These are phyloP conservation scores for Cyanistes caeruleus DNA, from an alignment of 2,113 vertebrate genomes.

Conservation along the genomic window DNA sequence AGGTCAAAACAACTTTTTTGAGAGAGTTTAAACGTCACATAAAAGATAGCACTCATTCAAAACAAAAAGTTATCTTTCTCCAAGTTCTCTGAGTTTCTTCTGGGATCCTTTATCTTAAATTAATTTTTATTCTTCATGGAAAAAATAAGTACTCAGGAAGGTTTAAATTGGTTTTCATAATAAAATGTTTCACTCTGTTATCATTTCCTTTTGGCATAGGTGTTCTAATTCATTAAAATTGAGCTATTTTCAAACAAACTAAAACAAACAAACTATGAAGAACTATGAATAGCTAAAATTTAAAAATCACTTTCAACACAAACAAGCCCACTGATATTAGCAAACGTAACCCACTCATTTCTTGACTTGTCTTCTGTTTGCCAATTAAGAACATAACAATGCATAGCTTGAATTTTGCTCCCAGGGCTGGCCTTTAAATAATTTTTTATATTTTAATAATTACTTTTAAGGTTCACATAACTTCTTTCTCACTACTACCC, in stretches of 20 bases:
- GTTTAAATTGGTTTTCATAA: not conserved
- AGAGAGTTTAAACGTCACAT: not conserved
- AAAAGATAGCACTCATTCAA: not conserved
- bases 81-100: not conserved
- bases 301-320: not conserved
- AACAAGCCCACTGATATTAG: not conserved
- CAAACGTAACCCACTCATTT: not conserved
- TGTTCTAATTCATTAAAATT: not conserved
- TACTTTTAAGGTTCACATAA: not conserved
- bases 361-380: not conserved
- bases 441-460: too few species aligned
- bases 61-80: not conserved
- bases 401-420: not conserved
- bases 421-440: not conserved
- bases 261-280: not conserved
- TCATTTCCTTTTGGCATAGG: slow-evolving; percentile 9
- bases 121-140: not conserved
- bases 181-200: not conserved
- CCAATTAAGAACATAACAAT: not conserved
- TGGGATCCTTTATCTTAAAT: not conserved
- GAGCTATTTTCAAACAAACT: not conserved
- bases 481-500: not conserved
- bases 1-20: not conserved
- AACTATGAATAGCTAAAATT: not conserved
- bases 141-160: not conserved